Percentiles rank a stretch among this genome's conserved stretches.
These are phyloP conservation scores for Tarsius wallacei DNA, from an alignment of 2,797 vertebrate species.

Conservation along the genomic window DNA sequence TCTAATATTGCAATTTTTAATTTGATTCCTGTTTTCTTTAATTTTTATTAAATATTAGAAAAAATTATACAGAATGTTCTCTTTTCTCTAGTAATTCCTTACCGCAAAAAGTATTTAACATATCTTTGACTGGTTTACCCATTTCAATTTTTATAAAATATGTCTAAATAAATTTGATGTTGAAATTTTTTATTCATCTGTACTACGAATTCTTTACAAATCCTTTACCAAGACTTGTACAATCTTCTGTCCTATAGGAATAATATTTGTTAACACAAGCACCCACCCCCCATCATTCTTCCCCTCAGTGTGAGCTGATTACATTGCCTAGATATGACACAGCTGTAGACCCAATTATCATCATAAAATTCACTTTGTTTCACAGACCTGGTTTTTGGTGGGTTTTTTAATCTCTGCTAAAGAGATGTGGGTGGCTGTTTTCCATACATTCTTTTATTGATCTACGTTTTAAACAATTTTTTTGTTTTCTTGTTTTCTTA, in stretches of 20 bases:
- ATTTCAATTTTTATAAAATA: conserved; percentile 7
- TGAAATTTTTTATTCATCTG: not conserved
- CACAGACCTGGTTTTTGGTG: not conserved
- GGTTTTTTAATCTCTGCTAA: not conserved
- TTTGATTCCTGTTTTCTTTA: not conserved
- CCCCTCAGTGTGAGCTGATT: not conserved
- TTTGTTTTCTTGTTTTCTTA: not conserved
- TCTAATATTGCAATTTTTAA: not conserved
- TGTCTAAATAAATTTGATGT: not conserved
- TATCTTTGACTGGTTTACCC: not conserved
- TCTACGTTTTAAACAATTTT: not conserved
- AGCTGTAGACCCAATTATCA: not conserved
- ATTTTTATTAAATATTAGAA: conserved; percentile 3
- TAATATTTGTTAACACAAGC: not conserved
- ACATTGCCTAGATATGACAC: not conserved
- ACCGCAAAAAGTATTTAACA: not conserved
- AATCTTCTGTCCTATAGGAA: not conserved
- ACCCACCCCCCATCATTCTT: not conserved
- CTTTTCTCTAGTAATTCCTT: not conserved
- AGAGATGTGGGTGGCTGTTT: not conserved
- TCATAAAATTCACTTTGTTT: not conserved
- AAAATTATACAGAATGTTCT: not conserved
- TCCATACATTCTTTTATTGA: not conserved
- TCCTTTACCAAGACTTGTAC: not conserved
- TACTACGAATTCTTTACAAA: not conserved